phyloP scores from a whole-genome alignment of 30 jellyfish, hydroid and myxozoan species.

The Hydra vulgaris region DNA sequence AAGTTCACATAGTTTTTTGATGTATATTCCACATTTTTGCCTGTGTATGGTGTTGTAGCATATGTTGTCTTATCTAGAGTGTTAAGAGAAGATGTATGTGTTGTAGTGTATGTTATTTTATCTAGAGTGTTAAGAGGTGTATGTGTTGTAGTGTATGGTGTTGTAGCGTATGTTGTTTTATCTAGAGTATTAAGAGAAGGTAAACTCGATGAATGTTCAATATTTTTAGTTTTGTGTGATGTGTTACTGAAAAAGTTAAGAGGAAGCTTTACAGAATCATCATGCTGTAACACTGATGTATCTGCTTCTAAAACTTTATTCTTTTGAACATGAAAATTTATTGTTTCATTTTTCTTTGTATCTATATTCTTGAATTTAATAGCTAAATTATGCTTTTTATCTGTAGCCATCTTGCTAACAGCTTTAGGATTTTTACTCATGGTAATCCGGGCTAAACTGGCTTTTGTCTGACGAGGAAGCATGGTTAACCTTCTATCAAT shows the following conservation, averaged over 20 bases:
- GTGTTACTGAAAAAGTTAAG: not conserved
- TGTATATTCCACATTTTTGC: not conserved
- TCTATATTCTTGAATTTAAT: constrained; percentile 17
- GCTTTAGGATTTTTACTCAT: constrained; percentile 9
- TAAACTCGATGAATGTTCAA: constrained; percentile 1
- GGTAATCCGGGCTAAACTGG: constrained; percentile 24
- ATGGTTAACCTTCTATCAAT: not conserved
- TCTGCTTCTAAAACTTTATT: not conserved
- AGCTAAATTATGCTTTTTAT: constrained; percentile 16
- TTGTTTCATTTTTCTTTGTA: not conserved
- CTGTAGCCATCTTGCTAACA: not conserved
- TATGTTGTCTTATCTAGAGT: too few relatives aligned
- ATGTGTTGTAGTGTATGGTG: too few relatives aligned
- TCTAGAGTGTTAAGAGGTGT: too few relatives aligned
- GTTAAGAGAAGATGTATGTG: too few relatives aligned
- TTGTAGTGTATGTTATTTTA: too few relatives aligned
- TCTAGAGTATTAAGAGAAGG: too few relatives aligned
- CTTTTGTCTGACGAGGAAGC: constrained; percentile 28
- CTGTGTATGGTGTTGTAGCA: not conserved
- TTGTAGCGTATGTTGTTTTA: too few relatives aligned
- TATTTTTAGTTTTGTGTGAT: not conserved
- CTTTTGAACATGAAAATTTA: not conserved
- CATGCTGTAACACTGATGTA: not conserved
- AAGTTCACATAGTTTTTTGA: constrained; percentile 28
- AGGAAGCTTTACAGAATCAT: not conserved